phyloP scores from a whole-genome alignment of 1,140 invertebrate genomes.

The Lysiphlebus fabarum region DNA sequence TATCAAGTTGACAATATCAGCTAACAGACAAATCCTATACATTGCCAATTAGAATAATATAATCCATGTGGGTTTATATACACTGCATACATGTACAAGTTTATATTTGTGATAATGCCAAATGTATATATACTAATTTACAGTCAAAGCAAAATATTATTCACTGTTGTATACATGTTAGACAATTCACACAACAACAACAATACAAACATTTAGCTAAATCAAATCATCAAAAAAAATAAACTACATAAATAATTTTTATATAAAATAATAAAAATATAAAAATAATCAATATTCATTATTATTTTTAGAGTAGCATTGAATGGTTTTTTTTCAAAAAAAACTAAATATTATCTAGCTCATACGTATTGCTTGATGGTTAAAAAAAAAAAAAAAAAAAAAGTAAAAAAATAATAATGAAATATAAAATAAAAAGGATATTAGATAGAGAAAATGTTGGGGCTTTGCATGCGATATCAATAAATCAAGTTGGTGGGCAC shows the following conservation, averaged over 20 bases:
- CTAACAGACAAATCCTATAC: slow-evolving; percentile 43
- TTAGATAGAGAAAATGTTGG: slow-evolving; percentile 25
- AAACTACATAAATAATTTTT: too few species aligned
- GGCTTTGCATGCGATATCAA: slow-evolving; percentile 59
- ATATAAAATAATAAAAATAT: too few species aligned
- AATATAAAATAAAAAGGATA: slow-evolving; percentile 13
- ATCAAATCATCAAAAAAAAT: too few species aligned
- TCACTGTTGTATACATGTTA: neutral
- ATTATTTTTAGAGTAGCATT: too few species aligned
- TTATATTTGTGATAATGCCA: slow-evolving; percentile 41
- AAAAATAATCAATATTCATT: too few species aligned
- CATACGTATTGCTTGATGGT: slow-evolving; percentile 5
- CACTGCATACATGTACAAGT: slow-evolving; percentile 28
- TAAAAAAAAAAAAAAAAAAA: slow-evolving; percentile 28
- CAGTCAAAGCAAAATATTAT: slow-evolving; percentile 30
- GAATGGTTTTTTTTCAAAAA: too few species aligned
- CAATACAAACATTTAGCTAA: neutral
- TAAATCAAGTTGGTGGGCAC: slow-evolving; percentile 54
- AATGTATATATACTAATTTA: slow-evolving; percentile 53
- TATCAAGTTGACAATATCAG: too few species aligned
- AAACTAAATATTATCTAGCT: too few species aligned
- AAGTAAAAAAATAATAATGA: slow-evolving; percentile 25
- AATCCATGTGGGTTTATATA: slow-evolving; percentile 44
- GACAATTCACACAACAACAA: neutral
- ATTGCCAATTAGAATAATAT: slow-evolving; percentile 55